Evolutionary conservation across 2,113 vertebrate species (phyloP).

Genomic region (Thermophis baileyi): DNA sequence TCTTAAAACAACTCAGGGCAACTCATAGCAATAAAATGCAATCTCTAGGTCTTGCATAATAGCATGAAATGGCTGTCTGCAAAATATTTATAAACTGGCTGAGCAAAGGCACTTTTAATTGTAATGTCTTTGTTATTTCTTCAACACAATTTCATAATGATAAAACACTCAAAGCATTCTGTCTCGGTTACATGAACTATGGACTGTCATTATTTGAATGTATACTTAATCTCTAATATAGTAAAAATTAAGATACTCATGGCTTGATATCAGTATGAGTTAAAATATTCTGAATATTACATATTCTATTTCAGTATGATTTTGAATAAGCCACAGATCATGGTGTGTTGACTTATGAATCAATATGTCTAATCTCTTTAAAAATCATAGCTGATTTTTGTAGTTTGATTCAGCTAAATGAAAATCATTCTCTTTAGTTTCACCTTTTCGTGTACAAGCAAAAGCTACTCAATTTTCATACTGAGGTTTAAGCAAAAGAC

Average conservation of each 20-base stretch:
- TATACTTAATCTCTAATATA: not conserved
- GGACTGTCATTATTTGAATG: not conserved
- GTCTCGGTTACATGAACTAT: not conserved
- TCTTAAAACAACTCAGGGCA: not conserved
- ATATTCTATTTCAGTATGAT: not conserved
- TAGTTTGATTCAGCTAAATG: not conserved
- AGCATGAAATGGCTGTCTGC: not conserved
- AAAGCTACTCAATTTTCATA: not conserved
- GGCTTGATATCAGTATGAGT: not conserved
- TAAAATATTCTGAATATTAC: not conserved
- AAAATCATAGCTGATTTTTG: not conserved
- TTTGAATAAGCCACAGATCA: not conserved
- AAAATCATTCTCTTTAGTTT: not conserved
- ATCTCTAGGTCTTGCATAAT: not conserved
- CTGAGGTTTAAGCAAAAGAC: not conserved
- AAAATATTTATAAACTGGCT: not conserved
- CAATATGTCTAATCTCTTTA: not conserved
- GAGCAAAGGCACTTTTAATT: not conserved
- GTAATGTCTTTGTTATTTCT: not conserved
- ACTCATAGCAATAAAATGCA: not conserved
- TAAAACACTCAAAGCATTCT: not conserved
- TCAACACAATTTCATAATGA: not conserved
- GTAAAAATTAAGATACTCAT: not conserved
- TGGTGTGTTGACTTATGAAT: not conserved
- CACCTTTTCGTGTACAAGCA: not conserved